Percentiles rank a stretch among this genome's conserved stretches.
Evolutionary conservation across 2,113 vertebrate species (phyloP).

Genomic region (Cercocebus atys): DNA sequence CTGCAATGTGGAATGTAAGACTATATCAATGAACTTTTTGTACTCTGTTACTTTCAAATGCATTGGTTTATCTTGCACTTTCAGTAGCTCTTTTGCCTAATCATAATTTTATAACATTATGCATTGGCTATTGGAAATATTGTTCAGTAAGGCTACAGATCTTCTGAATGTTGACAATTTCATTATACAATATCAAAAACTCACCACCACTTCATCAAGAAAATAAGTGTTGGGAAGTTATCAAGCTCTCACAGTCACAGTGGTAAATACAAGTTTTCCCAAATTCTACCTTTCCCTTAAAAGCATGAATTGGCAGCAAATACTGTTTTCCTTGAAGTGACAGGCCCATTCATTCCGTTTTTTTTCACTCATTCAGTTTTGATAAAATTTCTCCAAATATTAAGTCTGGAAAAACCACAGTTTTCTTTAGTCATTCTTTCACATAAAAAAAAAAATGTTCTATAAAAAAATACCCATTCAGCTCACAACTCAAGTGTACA

Average conservation of each 20-base stretch:
- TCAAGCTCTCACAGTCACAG: background rate
- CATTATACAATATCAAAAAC: background rate
- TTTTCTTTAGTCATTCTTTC: slow-evolving; percentile 8
- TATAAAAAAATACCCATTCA: background rate
- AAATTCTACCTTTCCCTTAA: slow-evolving; percentile 4
- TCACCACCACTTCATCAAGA: background rate
- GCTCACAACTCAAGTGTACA: background rate
- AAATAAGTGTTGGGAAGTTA: background rate
- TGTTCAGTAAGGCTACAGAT: background rate
- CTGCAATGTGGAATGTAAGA: background rate
- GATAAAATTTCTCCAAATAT: background rate
- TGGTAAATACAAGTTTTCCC: background rate
- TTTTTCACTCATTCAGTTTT: background rate
- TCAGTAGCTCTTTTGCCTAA: background rate
- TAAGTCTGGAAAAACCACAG: background rate
- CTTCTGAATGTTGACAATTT: background rate
- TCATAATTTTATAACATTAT: background rate
- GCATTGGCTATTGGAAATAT: background rate
- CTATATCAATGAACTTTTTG: background rate
- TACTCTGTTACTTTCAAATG: background rate
- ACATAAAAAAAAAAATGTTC: background rate
- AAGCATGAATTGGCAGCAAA: background rate
- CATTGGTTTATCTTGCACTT: background rate
- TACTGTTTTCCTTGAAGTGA: slow-evolving; percentile 6
- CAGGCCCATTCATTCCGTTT: background rate